Evolutionary conservation across 2,797 vertebrate species (phyloP), one percentile per base, ranked within the genome.

Genomic region (Cryptoblepharus egeriae): DNA sequence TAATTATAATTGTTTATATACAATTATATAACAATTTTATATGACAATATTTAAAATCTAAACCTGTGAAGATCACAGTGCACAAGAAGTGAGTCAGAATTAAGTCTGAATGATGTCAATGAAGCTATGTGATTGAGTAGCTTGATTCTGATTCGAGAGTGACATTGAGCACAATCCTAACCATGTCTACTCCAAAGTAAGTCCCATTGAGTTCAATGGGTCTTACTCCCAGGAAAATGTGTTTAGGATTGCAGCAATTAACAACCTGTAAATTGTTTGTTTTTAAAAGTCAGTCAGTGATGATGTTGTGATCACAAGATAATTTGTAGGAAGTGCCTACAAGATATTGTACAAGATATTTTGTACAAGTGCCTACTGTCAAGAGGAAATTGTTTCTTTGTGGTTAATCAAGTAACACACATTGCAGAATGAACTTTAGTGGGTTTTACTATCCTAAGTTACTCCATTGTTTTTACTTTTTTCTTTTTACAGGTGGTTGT

Each of bases 401-500:
- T 61, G 26, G 61, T 63, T 28, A 20, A 5, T 8, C 35, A 71
- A 39, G 20, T 60, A 77, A 18, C 37, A 63, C 18, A 45, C 10
- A 52, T 39, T 77, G 12, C 22, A 60, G 15, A 10, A 26, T 24
- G 42, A 32, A 4, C n/a, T 58, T 75, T 75, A 15, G 24, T 79
- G 37, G 55, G 3, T 18, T 5, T 2, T 11, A 42, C 6, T 60
- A 22, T 32, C 28, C 35, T 4, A 26, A 37, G 16, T 45, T 65
- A 35, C 35, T 76, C 13, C 10, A 67, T 73, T 67, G 35, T 65
- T 18, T 71, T 57, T 45, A 91, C 71, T 81, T 89, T 90, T 93
- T 83, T 77, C 49, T 52, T 88, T 87, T 94, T 85, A 61, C 95
- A 99, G 99, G 99, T 73, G 97, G 98, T 87, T 99, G 99, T 93